Evolutionary conservation across 2,113 vertebrate species (phyloP), one percentile per base, ranked within the genome.

Genomic region (Psilopsiagon aymara): DNA sequence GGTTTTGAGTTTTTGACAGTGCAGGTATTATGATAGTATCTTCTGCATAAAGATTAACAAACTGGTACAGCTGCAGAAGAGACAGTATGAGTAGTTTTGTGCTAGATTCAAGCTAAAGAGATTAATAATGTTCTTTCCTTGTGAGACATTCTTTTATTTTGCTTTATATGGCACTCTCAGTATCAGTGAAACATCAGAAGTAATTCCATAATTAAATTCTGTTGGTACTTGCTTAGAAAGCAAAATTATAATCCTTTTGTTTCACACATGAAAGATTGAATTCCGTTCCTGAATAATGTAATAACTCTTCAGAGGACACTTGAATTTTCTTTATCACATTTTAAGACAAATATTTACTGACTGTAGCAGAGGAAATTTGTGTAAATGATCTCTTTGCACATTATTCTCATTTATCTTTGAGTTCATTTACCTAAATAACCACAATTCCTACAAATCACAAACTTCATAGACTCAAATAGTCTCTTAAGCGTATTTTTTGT

Each of bases 301-400:
- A 44, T 76, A 92, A 85, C 31, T 85, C 74, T 87, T 94, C 81
- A 91, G 70, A 92, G 41, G 70, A 94, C 64, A 62, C 46, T 82
- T 91, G 53, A 79, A 85, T 92, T 94, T 96, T 89, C 89, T 90
- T 87, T 77, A 66, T 93, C 75, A 80, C 53, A 49, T 93, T 81
- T 95, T 87, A 92, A 89, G 71, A 77, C 91, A 87, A 91, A 85
- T 82, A 90, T 91, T 87, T 91, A 88, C 63, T 55, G 47, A 53
- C 67, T 57, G 18, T 41, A 80, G 53, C 37, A 77, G 67, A 85
- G 74, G 49, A 91, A 88, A 85, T 44, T 43, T 6, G 4, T 92
- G 62, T 89, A 91, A 94, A 69, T 63, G n/a, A 37, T 69, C 79
- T 86, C 41, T 79, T 94, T 85, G 49, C 25, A 52, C 39, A 33